These are phyloP conservation scores for Mus musculus DNA, from an alignment of 2,113 vertebrate genomes.

Conservation along the genomic window DNA sequence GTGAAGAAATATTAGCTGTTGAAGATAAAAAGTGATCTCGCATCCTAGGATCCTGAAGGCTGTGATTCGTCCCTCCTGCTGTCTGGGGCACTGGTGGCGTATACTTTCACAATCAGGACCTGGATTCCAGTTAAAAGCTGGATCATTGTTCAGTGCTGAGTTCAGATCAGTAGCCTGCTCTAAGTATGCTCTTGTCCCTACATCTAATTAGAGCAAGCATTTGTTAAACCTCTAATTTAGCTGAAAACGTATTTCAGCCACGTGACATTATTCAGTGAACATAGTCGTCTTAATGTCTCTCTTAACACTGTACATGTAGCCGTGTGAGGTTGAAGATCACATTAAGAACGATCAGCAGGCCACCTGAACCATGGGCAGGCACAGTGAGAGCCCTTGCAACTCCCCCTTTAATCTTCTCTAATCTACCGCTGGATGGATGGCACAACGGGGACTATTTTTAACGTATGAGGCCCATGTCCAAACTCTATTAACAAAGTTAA, in stretches of 20 bases:
- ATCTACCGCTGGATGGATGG: constrained; percentile 79
- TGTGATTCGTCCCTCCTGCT: background rate
- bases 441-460: constrained; percentile 79
- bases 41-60: constrained; percentile 42
- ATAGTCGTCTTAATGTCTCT: constrained; percentile 78
- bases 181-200: background rate
- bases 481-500: constrained; percentile 76
- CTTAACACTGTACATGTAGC: constrained; percentile 75
- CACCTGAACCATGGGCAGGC: constrained; percentile 82
- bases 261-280: constrained; percentile 74
- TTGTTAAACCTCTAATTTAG: constrained; percentile 71
- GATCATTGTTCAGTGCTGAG: constrained; percentile 54
- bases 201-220: constrained; percentile 34
- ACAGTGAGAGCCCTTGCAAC: constrained; percentile 77
- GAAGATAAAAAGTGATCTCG: constrained; percentile 38
- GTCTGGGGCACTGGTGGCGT: background rate
- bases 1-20: constrained; percentile 46
- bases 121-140: constrained; percentile 9
- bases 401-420: constrained; percentile 82
- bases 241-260: constrained; percentile 69
- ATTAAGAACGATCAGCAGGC: constrained; percentile 80
- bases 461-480: constrained; percentile 54
- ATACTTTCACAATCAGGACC: constrained; percentile 50
- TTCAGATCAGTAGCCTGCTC: background rate
- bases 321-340: constrained; percentile 76